These are phyloP conservation scores for Hedychridium roseum DNA, from an alignment of 2,888 invertebrate genomes.

Conservation along the genomic window DNA sequence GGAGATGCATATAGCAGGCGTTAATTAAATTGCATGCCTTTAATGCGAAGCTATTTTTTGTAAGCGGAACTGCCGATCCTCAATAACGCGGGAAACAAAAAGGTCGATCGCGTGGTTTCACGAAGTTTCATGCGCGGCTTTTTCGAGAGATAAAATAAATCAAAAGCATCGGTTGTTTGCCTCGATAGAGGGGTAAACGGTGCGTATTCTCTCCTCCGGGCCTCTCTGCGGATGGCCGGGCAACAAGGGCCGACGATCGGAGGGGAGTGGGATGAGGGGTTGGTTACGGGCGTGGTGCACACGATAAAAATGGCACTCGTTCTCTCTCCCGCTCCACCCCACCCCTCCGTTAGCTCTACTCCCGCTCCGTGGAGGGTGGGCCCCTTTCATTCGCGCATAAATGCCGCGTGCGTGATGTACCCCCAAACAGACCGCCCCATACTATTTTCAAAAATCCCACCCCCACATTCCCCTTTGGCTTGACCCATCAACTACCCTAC, in stretches of 20 bases:
- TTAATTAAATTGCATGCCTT: too few species aligned
- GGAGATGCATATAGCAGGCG: constrained; percentile 18
- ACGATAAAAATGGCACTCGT: constrained; percentile 61
- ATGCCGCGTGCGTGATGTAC: constrained; percentile 50
- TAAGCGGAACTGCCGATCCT: neutral
- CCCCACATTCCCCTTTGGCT: too few species aligned
- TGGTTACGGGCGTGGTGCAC: constrained; percentile 57
- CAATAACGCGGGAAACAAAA: neutral
- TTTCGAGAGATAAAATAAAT: constrained; percentile 30
- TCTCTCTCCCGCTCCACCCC: too few species aligned
- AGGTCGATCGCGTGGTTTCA: too few species aligned
- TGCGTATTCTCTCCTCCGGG: constrained; percentile 19
- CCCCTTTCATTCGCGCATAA: constrained; percentile 47
- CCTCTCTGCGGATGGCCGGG: constrained; percentile 33
- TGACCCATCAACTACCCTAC: constrained; percentile 23
- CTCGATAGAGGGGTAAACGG: constrained; percentile 39
- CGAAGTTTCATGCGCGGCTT: too few species aligned
- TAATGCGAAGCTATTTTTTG: too few species aligned
- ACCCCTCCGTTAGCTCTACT: too few species aligned
- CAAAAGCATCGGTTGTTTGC: constrained; percentile 43
- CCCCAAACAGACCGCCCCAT: constrained; percentile 54
- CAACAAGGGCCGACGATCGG: constrained; percentile 20
- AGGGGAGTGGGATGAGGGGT: constrained; percentile 30
- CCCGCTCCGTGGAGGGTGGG: constrained; percentile 40
- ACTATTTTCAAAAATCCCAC: too few species aligned